Evolutionary conservation across 2,113 vertebrate genomes (phyloP).

Genomic region (Acrocephalus kingi): DNA sequence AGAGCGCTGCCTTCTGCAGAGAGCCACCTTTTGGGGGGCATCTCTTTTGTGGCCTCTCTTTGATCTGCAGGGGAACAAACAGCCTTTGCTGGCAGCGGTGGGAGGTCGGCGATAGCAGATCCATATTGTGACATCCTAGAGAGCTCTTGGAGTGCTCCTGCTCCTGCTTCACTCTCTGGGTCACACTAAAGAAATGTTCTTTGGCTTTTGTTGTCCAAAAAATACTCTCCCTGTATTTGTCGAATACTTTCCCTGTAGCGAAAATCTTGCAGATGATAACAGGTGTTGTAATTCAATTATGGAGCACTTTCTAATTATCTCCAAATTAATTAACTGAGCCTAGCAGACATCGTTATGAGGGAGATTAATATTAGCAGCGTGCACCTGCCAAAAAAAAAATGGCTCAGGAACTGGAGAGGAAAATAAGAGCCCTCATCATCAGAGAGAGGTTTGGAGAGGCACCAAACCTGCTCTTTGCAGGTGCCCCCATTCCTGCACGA

Average conservation of each 20-base stretch:
- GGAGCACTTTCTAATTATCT: not conserved
- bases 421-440: not conserved
- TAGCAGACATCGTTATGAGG: not conserved
- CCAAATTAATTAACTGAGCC: not conserved
- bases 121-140: not conserved
- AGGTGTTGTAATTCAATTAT: not conserved
- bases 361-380: not conserved
- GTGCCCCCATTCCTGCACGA: not conserved
- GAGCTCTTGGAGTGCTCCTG: not conserved
- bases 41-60: conserved; percentile 52
- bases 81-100: conserved; percentile 24
- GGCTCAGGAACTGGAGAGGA: not conserved
- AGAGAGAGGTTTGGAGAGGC: not conserved
- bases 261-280: not conserved
- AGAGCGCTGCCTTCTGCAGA: conserved; percentile 61
- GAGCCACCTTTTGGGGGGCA: conserved; percentile 41
- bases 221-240: not conserved
- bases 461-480: not conserved
- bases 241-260: not conserved
- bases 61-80: conserved; percentile 56
- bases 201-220: not conserved
- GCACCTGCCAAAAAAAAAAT: not conserved
- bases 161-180: not conserved
- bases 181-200: not conserved
- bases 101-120: not conserved